These are phyloP conservation scores for Strix aluco DNA, from an alignment of 2,113 vertebrate species.

Conservation along the genomic window DNA sequence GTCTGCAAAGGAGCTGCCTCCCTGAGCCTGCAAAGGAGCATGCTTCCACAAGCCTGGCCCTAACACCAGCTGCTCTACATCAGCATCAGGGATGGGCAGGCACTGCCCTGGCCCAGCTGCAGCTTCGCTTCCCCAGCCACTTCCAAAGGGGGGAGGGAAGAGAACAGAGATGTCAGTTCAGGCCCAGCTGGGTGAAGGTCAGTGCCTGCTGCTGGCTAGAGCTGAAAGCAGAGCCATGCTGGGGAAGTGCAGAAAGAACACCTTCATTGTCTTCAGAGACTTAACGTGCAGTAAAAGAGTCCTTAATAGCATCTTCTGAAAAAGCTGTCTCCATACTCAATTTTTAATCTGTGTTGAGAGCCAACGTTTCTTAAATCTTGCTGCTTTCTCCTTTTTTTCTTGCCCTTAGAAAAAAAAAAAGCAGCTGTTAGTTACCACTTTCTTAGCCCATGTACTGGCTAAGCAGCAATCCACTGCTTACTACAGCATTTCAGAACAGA, in stretches of 20 bases:
- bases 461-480: background rate
- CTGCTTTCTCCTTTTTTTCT: conserved; percentile 80
- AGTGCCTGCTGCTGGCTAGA: background rate
- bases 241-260: accelerated
- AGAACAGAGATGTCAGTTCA: accelerated
- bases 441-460: background rate
- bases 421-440: background rate
- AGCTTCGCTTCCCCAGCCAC: background rate
- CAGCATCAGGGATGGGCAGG: background rate
- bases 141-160: background rate
- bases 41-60: background rate
- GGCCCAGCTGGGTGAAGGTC: background rate
- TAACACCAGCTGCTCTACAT: background rate
- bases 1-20: background rate
- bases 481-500: background rate
- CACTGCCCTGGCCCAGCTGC: background rate
- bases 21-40: background rate
- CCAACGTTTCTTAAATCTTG: conserved; percentile 82
- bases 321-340: background rate
- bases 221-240: background rate
- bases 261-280: background rate
- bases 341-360: conserved; percentile 69
- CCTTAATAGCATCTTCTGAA: background rate
- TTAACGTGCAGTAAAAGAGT: background rate
- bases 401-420: conserved; percentile 62